Conservation (phyloP, 2,113 vertebrate species). For the Gobio gobio region DNA sequence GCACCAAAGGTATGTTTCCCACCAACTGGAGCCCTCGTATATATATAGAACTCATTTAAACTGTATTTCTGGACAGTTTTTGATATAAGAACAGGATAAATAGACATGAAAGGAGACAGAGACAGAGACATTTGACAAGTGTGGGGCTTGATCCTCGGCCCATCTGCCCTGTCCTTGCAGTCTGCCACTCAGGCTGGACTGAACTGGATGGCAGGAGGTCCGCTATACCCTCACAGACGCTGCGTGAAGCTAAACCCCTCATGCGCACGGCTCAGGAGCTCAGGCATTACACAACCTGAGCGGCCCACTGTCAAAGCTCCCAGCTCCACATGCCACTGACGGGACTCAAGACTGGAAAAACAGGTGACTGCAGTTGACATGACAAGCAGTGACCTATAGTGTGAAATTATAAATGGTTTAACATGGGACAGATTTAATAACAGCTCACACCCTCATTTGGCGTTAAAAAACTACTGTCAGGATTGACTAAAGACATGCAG, state of each 20-base stretch:
- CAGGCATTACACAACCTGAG: slow-evolving; percentile 23
- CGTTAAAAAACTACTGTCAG: too few species aligned
- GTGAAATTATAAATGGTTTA: not conserved
- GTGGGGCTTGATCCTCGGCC: slow-evolving; percentile 69
- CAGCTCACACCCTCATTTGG: too few species aligned
- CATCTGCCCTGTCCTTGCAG: slow-evolving; percentile 70
- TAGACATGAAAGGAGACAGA: slow-evolving; percentile 7
- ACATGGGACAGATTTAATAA: not conserved
- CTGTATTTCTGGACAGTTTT: not conserved
- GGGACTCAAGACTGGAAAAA: not conserved
- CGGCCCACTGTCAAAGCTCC: not conserved
- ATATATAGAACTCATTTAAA: not conserved
- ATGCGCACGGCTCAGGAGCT: slow-evolving; percentile 24
- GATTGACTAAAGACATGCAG: too few species aligned
- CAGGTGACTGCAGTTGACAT: not conserved
- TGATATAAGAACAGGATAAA: slow-evolving; percentile 18
- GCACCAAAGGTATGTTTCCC: not conserved
- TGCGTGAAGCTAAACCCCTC: not conserved
- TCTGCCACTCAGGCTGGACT: slow-evolving; percentile 55
- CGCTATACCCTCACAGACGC: slow-evolving; percentile 38
- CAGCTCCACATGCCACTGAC: not conserved
- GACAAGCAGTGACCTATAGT: not conserved
- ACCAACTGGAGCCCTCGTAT: not conserved
- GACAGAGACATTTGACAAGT: slow-evolving; percentile 50
- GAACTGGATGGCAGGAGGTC: slow-evolving; percentile 46